Base-by-base conservation (phyloP, 2,113 vertebrate genomes). In the Colinus virginianus region DNA sequence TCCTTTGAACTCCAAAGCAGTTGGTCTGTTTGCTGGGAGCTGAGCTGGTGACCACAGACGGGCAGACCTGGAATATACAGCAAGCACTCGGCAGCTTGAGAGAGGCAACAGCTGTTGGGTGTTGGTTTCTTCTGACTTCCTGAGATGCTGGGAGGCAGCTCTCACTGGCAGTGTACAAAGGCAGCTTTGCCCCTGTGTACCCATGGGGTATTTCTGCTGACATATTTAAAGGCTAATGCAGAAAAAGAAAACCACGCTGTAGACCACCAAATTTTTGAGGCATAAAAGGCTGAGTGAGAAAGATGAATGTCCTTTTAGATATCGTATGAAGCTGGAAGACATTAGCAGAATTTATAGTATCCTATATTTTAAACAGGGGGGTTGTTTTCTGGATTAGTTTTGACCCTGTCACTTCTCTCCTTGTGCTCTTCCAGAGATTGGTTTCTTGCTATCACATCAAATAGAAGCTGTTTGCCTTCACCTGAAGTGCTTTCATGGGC, bases 91-190 rank as follows among this genome's bases (percentile, higher is more conserved):
- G 22, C 67, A 78, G 62, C 58, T 78, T 93, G 43, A 78, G 58
- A 78, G 74, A 72, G 34, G 40, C 48, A 82, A n/a, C 82, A 79
- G 58, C 71, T 95, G 90, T 91, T 71, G 49, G 43, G 32, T 85
- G 62, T 70, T 87, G 58, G 32, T 93, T 94, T 90, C 78, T 85
- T 79, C 82, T 90, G 79, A 23, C 78, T 90, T 91, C 58, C 45
- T 43, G 45, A 55, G 22, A 26, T 0, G 3, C 82, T 77, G 85
- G 63, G 18, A 93, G 67, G 36, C 43, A n/a, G 19, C 53, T 62
- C 63, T 72, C 81, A 46, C 26, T 64, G 46, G 56, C 67, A 87
- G 71, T n/a, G 25, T 58, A 34, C 43, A 48, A 43, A 75, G 28
- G 19, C 25, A 94, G 26, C 59, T 80, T 87, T 68, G 69, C 14